Evolutionary conservation across 2,113 vertebrate genomes (phyloP), one percentile per base, ranked within the genome.

Genomic region (Scartelaos histophorus): DNA sequence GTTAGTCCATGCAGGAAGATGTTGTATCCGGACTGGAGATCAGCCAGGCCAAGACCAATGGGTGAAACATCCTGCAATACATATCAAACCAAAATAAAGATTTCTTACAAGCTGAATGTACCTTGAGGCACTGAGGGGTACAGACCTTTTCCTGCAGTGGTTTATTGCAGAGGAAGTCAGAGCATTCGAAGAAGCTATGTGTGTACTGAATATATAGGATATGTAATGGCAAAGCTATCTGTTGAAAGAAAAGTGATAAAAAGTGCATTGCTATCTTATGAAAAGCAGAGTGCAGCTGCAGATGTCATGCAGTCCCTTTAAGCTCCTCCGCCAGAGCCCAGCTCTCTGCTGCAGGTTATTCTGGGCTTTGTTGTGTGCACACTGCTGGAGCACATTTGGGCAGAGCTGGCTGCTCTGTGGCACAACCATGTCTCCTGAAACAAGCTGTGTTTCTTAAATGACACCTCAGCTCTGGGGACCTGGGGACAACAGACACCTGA

Each of bases 401-500:
- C 66, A 75, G 81, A 16, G 34, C 7, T 64, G 34, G 61, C 34
- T 64, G 34, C 34, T 81, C 68, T 58, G 73, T 73, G 72, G 66
- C 67, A 73, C 74, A 69, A 80, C 77, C 74, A 73, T 69, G 67
- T 69, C 83, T 67, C 79, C 79, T 77, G 58, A 83, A 87, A 74
- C 78, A 82, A 81, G 71, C 76, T 67, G 82, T 75, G 71, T 85
- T 86, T 85, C 74, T 71, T 84, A 85, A 89, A 86, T 86, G 88
- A 91, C 87, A 88, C 73, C 82, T 78, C 81, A 46, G 74, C 82
- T 83, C 76, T 16, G 13, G 81, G 69, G 81, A 84, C 84, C 81
- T 69, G 35, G 67, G 76, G 83, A 69, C 79, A 86, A 82, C 80
- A 82, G 78, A 72, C 84, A 85, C 86, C 86, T 91, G 83, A 89